phyloP scores from a whole-genome alignment of 2,888 invertebrate species.

The Sminthurinus aureus region DNA sequence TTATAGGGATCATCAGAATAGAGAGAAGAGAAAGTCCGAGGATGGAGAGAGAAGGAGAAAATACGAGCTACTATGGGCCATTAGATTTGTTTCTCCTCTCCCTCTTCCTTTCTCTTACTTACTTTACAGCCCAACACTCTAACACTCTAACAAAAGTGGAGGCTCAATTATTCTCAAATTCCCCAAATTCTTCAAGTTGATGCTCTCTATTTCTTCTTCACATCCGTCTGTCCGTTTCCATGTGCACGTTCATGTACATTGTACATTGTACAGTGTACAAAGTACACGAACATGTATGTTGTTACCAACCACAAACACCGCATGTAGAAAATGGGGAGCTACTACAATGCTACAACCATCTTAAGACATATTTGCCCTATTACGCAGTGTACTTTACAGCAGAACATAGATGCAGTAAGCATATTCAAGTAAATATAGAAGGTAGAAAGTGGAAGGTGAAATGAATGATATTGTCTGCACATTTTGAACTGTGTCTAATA shows the following conservation, averaged over 20 bases:
- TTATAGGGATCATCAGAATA: neutral
- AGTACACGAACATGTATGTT: no score
- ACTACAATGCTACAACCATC: no score
- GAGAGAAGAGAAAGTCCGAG: neutral
- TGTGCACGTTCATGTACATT: no score
- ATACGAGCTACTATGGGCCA: constrained; percentile 15
- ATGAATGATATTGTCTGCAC: neutral
- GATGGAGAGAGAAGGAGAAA: neutral
- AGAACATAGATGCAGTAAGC: no score
- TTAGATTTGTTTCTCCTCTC: constrained; percentile 3
- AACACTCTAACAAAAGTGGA: constrained; percentile 30
- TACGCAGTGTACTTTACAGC: no score
- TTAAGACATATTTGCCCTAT: no score
- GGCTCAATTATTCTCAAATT: constrained; percentile 42
- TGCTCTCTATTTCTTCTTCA: neutral
- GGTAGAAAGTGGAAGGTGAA: neutral
- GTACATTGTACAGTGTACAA: no score
- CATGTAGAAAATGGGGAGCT: no score
- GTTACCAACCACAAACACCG: no score
- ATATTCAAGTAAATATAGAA: neutral
- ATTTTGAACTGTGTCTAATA: no score
- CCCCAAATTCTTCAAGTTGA: constrained; percentile 22
- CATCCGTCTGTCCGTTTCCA: no score
- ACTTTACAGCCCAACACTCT: constrained; percentile 11
- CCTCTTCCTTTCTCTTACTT: constrained; percentile 3